A percentile compares a stretch with the other conserved stretches of the same genome.
Conservation (phyloP, 92 coral and sea anemone genomes). For the Montipora capitata region DNA sequence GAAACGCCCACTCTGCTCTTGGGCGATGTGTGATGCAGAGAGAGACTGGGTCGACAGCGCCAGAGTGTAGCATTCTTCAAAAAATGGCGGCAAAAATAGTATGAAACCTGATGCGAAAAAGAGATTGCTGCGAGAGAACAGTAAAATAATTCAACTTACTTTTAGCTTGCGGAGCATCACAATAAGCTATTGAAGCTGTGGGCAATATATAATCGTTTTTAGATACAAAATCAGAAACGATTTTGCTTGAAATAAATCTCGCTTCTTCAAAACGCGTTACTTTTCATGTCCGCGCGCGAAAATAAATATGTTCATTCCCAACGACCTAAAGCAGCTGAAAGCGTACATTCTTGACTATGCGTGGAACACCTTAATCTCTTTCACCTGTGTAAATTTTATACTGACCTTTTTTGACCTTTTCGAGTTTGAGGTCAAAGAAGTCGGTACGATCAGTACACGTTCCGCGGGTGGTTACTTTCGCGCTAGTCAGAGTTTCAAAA, state of each 20-base stretch:
- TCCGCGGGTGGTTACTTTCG: neutral
- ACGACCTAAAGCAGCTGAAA: neutral
- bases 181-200: neutral
- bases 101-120: neutral
- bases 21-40: constrained; percentile 33
- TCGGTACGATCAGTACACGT: neutral
- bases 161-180: neutral
- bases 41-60: neutral
- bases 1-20: constrained; percentile 25
- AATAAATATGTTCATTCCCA: neutral
- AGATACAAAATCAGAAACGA: neutral
- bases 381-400: neutral
- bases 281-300: neutral
- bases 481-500: neutral
- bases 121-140: neutral
- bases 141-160: neutral
- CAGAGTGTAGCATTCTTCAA: neutral
- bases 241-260: neutral
- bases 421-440: neutral
- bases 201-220: neutral
- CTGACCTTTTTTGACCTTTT: neutral
- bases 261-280: neutral
- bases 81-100: constrained; percentile 12
- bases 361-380: neutral
- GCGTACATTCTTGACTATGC: neutral